Percentiles rank a stretch among this genome's conserved stretches.
phyloP scores from a whole-genome alignment of 2,797 vertebrate species.

The Enteromius argenteus region DNA sequence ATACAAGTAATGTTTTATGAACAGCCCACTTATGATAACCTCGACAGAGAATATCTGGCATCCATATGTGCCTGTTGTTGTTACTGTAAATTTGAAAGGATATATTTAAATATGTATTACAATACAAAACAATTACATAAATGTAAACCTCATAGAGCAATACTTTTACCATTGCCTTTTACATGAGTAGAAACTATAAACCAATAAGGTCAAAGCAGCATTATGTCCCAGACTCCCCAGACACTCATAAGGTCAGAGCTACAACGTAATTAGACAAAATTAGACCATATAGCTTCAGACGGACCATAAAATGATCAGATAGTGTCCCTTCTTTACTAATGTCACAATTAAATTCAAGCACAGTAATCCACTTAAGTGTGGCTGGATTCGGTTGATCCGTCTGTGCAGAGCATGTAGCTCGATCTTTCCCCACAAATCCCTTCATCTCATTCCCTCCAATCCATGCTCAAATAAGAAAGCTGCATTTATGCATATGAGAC shows the following conservation, averaged over 20 bases:
- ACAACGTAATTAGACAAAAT: conserved; percentile 49
- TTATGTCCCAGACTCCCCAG: conserved; percentile 45
- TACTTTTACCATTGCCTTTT: not conserved
- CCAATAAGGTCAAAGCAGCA: conserved; percentile 57
- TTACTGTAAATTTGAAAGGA: too few species aligned
- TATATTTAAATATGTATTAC: not conserved
- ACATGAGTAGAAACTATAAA: not conserved
- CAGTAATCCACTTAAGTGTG: conserved; percentile 58
- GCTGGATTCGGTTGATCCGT: conserved; percentile 49
- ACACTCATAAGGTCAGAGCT: conserved; percentile 38
- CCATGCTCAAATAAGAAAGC: not conserved
- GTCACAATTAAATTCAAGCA: conserved; percentile 56
- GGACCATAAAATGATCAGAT: conserved; percentile 36
- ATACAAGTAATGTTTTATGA: too few species aligned
- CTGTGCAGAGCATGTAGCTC: conserved; percentile 22
- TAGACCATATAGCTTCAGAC: conserved; percentile 58
- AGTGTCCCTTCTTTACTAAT: conserved; percentile 35
- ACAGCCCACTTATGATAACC: too few species aligned
- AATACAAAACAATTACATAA: not conserved
- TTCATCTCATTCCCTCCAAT: conserved; percentile 14
- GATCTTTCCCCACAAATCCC: conserved; percentile 48
- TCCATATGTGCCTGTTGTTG: too few species aligned
- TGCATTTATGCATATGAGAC: conserved; percentile 1
- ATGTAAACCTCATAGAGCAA: not conserved
- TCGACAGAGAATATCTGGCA: too few species aligned